Evolutionary conservation across 2,888 invertebrate genomes (phyloP).

Genomic region (Iselma pallidipennis): DNA sequence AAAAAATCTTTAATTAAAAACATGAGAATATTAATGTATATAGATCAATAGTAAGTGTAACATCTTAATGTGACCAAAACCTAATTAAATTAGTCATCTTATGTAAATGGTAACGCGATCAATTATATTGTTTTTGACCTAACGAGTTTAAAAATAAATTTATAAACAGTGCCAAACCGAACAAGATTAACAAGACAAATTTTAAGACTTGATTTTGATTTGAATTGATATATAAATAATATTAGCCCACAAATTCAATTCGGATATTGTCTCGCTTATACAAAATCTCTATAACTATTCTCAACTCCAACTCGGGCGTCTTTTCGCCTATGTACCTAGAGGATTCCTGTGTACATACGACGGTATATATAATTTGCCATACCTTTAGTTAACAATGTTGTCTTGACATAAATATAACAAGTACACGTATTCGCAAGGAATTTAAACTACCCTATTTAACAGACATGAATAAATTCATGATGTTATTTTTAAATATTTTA

Average conservation of each 20-base stretch:
- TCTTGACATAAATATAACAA: slow-evolving; percentile 25
- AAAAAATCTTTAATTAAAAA: no score
- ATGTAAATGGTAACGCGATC: slow-evolving; percentile 23
- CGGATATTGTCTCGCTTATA: no score
- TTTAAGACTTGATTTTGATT: slow-evolving; percentile 26
- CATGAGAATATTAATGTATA: no score
- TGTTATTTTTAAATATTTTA: slow-evolving; percentile 10
- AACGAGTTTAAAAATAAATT: slow-evolving; percentile 21
- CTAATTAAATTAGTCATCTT: slow-evolving; percentile 9
- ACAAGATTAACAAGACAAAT: slow-evolving; percentile 22
- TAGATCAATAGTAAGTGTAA: no score
- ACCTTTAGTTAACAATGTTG: slow-evolving; percentile 19
- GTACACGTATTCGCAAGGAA: slow-evolving; percentile 25
- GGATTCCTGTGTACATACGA: no score
- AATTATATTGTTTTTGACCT: slow-evolving; percentile 19
- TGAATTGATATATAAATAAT: no score
- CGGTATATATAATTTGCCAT: slow-evolving; percentile 17
- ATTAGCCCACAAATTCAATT: no score
- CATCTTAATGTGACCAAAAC: no score
- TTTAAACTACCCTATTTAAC: slow-evolving; percentile 20
- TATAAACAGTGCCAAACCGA: slow-evolving; percentile 21
- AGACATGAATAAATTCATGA: slow-evolving; percentile 18
- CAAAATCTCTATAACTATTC: no score
- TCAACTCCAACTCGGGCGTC: no score
- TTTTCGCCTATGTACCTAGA: slow-evolving; percentile 27